These are phyloP conservation scores for Borostomias antarcticus DNA, from an alignment of 2,797 vertebrate species.

Conservation along the genomic window DNA sequence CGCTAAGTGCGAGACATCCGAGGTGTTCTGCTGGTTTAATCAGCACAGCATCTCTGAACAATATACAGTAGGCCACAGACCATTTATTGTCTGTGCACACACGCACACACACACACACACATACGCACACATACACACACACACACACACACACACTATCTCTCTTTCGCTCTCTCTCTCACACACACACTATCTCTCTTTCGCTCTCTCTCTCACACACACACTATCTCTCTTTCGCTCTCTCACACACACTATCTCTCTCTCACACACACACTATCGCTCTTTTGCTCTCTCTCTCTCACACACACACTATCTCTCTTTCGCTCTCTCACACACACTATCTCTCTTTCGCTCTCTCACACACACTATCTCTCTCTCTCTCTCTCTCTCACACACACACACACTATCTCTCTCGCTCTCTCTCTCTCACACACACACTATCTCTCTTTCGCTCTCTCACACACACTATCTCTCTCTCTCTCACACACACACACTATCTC, in stretches of 20 bases:
- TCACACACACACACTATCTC: too few species aligned
- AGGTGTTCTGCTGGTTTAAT: constrained; percentile 41
- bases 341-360: constrained; percentile 20
- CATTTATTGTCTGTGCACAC: not conserved
- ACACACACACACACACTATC: constrained; percentile 10
- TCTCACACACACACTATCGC: constrained; percentile 38
- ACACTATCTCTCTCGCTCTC: too few species aligned
- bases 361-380: too few species aligned
- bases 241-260: too few species aligned
- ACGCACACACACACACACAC: constrained; percentile 4
- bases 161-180: not conserved
- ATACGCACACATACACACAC: constrained; percentile 6
- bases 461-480: too few species aligned
- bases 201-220: constrained; percentile 14
- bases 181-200: not conserved
- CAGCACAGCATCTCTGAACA: constrained; percentile 34
- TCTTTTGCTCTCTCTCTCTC: not conserved
- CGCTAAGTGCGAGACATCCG: constrained; percentile 43
- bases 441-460: too few species aligned
- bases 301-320: not conserved
- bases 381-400: constrained; percentile 37
- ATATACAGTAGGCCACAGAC: constrained; percentile 30
- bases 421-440: constrained; percentile 21
- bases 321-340: constrained; percentile 9
- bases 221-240: constrained; percentile 20